Base-by-base conservation (phyloP, 2,888 invertebrate genomes). In the Aplocera efformata region DNA sequence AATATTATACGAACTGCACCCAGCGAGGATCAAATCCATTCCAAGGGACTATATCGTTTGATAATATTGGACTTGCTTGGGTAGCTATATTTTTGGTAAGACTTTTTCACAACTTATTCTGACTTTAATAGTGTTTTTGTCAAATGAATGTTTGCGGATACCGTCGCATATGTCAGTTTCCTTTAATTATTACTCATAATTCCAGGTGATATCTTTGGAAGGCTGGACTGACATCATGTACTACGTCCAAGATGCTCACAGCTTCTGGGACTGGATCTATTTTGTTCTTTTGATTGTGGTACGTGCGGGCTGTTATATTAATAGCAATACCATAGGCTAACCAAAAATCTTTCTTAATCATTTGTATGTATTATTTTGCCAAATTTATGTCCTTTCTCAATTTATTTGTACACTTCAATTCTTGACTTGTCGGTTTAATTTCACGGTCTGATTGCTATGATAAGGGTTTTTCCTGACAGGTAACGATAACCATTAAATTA, bases 151-250 rank as follows among this genome's bases (percentile, higher is more conserved):
- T 28, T 17, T 17, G 3, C 5, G 13, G 2, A 17, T 17, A n/a
- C n/a, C n/a, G n/a, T 17, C 17, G 17, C 31, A 21, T 30, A 28
- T 7, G n/a, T 26, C 7, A 21, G 17, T 10, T 23, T n/a, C 20
- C 11, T 37, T 44, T 42, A n/a, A n/a, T n/a, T n/a, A n/a, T n/a
- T n/a, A n/a, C n/a, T n/a, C n/a, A n/a, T n/a, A 17, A 36, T 72
- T 71, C 36, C 85, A 98, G 98, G 98, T 99, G 30, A 99, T 99
- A 83, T 99, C 98, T 58, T 88, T 99, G 62, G 99, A 99, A 88
- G 99, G 99, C 48, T 99, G 99, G 99, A 98, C 99, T 27, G 99
- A 99, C 75, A 99, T 99, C 57, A 99, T 99, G 99, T 99, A 99
- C 85, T 99, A 98, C 88, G 97, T 99, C 52, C 99, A 99, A 89